Evolutionary conservation across 1,140 invertebrate genomes (phyloP), one percentile per base, ranked within the genome.

Genomic region (Hycleus cichorii): DNA sequence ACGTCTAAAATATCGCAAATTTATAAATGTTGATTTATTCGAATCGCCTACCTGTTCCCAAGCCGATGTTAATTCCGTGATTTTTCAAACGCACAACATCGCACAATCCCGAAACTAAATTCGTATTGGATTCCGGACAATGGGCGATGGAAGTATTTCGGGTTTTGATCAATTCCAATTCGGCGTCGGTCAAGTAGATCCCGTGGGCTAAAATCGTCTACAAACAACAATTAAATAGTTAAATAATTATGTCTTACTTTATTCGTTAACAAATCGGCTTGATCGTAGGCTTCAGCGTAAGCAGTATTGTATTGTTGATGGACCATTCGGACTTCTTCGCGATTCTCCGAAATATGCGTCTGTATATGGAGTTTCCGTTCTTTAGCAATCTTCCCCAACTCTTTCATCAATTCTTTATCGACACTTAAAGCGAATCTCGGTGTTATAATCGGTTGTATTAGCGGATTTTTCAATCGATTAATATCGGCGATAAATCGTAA

Each of bases 341-440:
- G 59, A 69, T 87, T 93, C 75, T 96, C 93, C 50, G 86, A 87
- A 46, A 95, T 81, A 69, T 95, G 93, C 47, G 85, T 91, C 78
- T 94, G 92, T 67, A 95, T 83, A 62, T 81, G 82, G 50, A 91
- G 75, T 68, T 88, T 66, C 64, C 85, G 79, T 67, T 83, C 75
- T 57, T 78, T 74, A 2, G 91, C 89, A n/a, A 95, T 73, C 47
- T 80, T 63, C 8, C 80, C 84, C 27, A 96, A 74, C 32, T 76
- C 69, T 51, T 72, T 80, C 77, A 95, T 81, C 4, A 93, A 76
- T 38, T 84, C 73, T 68, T 82, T 77, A 59, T 83, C 81, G 74
- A 91, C 91, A 62, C 87, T 88, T 3, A 91, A 69, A 11, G 90
- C 91, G 81, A 95, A 95, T 66, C 93, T 78, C 45, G 93, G 93